phyloP scores from a whole-genome alignment of 2,797 vertebrate genomes.

The Hafferia zeledoni region DNA sequence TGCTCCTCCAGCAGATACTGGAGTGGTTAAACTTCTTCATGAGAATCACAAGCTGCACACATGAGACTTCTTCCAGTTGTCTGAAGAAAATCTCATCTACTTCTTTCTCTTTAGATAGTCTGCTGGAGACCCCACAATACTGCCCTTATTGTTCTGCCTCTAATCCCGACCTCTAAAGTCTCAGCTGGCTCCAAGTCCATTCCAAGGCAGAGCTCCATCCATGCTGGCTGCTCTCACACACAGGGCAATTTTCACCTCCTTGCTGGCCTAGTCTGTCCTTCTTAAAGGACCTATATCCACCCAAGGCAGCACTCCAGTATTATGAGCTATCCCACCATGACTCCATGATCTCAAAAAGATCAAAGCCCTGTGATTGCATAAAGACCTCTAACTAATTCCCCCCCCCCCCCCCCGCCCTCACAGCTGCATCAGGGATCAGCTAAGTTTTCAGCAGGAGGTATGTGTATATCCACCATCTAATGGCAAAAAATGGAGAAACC shows the following conservation, averaged over 20 bases:
- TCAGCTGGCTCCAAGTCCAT: background rate
- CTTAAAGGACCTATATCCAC: background rate
- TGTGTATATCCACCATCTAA: background rate
- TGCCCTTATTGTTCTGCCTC: background rate
- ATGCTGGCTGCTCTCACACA: background rate
- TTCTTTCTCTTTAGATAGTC: background rate
- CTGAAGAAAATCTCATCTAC: background rate
- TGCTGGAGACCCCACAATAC: background rate
- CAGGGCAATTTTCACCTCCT: background rate
- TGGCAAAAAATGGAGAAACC: background rate
- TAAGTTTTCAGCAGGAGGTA: background rate
- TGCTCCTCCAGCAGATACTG: background rate
- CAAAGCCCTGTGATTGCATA: background rate
- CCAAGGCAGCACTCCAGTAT: background rate
- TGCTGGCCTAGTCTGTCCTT: background rate
- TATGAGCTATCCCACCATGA: background rate
- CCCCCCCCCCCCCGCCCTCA: fast-evolving
- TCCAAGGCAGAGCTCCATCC: background rate
- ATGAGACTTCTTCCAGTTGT: background rate
- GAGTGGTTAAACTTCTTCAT: background rate
- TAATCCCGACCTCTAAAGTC: background rate
- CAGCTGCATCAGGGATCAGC: background rate
- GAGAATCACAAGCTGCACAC: background rate
- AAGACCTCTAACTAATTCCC: background rate
- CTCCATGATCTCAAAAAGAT: background rate